A percentile compares a stretch with the other conserved stretches of the same genome.
Conservation (phyloP, 2,113 vertebrate genomes). For the Saimiri boliviensis region DNA sequence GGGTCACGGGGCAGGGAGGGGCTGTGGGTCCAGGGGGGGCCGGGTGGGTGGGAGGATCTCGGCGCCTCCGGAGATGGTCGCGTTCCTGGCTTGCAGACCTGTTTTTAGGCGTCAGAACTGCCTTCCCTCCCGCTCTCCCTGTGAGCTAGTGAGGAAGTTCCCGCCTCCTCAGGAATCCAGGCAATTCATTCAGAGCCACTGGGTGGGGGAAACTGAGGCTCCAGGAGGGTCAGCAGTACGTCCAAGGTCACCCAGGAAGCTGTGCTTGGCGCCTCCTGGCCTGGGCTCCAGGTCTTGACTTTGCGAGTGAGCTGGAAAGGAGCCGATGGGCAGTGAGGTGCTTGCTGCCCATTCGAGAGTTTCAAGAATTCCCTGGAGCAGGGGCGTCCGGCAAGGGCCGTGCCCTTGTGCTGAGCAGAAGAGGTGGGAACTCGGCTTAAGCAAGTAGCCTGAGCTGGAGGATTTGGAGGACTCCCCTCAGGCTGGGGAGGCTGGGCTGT, state of each 20-base stretch:
- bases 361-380: neutral
- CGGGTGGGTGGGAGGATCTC: fast-evolving
- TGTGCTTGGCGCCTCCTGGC: neutral
- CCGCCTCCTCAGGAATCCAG: neutral
- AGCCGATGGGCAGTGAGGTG: neutral
- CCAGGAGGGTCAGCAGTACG: neutral
- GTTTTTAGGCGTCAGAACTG: neutral
- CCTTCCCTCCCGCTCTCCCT: neutral
- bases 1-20: neutral
- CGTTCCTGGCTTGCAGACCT: neutral
- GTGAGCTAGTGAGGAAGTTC: neutral
- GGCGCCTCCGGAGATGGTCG: neutral
- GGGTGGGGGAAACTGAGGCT: neutral
- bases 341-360: neutral
- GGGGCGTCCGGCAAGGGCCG: too few species aligned
- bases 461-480: neutral
- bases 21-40: fast-evolving
- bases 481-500: neutral
- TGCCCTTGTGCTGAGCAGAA: neutral
- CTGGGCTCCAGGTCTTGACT: neutral
- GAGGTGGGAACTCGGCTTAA: neutral
- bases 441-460: neutral
- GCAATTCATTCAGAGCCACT: neutral
- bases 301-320: neutral
- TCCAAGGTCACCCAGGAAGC: neutral